These are phyloP conservation scores for Indri indri DNA, from an alignment of 2,113 vertebrate genomes.

Conservation along the genomic window DNA sequence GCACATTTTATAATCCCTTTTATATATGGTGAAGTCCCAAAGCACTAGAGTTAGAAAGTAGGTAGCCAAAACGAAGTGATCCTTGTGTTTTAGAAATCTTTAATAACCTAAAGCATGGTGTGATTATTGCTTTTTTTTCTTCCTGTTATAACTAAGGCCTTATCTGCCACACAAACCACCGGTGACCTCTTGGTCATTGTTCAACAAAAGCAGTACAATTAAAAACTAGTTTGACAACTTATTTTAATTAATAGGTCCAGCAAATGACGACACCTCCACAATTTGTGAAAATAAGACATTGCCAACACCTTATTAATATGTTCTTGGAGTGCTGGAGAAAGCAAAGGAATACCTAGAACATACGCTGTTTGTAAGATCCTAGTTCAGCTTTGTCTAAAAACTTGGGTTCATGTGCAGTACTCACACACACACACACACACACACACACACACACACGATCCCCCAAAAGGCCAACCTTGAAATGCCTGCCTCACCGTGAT, in stretches of 20 bases:
- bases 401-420: too few relatives aligned
- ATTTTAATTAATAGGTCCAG: not conserved
- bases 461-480: not conserved
- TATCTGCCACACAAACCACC: not conserved
- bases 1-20: not conserved
- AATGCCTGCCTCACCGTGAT: not conserved
- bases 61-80: not conserved
- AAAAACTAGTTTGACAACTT: not conserved
- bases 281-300: not conserved
- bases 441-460: too few relatives aligned
- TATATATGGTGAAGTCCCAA: not conserved
- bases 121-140: not conserved
- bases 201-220: not conserved
- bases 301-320: not conserved
- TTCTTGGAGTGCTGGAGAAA: not conserved
- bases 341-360: not conserved
- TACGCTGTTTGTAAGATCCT: not conserved
- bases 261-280: not conserved
- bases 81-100: not conserved
- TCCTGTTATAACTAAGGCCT: not conserved
- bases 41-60: not conserved
- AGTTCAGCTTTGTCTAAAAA: not conserved
- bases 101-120: not conserved
- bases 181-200: not conserved
- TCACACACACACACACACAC: too few relatives aligned